Percentiles rank a stretch among this genome's conserved stretches.
Evolutionary conservation across 2,113 vertebrate genomes (phyloP).

Genomic region (Aegotheles bennettii): DNA sequence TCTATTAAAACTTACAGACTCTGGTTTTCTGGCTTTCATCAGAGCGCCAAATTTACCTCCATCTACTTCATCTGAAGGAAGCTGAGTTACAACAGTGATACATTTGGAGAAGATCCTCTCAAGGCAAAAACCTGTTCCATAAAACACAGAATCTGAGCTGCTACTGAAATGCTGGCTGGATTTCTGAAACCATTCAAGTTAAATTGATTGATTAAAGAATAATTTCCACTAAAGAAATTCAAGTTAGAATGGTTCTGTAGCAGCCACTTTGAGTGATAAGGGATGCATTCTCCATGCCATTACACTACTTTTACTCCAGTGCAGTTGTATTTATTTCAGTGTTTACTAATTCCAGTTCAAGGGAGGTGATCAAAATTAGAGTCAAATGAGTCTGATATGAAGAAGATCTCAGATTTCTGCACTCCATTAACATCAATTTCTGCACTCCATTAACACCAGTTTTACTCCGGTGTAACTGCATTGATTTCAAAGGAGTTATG

Average conservation of each 20-base stretch:
- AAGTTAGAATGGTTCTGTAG: not conserved
- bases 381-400: conserved; percentile 6
- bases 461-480: conserved; percentile 29
- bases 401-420: conserved; percentile 45
- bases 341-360: conserved; percentile 55
- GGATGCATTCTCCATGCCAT: not conserved
- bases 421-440: conserved; percentile 61
- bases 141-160: conserved; percentile 15
- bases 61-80: not conserved
- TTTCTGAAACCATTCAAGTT: conserved; percentile 23
- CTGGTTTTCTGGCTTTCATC: not conserved
- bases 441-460: conserved; percentile 56
- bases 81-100: conserved; percentile 2
- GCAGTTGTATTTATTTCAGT: not conserved
- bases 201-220: conserved; percentile 39
- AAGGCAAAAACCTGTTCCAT: conserved; percentile 30
- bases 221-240: conserved; percentile 21
- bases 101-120: conserved; percentile 2
- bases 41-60: conserved; percentile 3
- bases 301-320: not conserved
- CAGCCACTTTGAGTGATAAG: not conserved
- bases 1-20: not conserved
- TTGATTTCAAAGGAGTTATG: conserved; percentile 16
- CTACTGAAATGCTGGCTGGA: not conserved
- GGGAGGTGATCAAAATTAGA: conserved; percentile 45